Evolutionary conservation across 1,140 invertebrate genomes (phyloP).

Genomic region (Whitmania pigra): DNA sequence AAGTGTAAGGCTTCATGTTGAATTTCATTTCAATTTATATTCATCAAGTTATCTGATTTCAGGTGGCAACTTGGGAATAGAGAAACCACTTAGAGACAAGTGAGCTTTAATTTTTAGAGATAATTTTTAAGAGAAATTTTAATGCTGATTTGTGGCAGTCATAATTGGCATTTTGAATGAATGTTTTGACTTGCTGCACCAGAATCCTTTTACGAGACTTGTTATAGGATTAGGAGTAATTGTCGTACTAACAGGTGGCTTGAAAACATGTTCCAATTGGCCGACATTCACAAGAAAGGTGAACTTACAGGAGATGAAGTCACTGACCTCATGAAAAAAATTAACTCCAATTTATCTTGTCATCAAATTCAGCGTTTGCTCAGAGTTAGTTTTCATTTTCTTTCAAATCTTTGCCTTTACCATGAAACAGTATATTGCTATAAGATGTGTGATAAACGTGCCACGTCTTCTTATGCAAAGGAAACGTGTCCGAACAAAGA

Average conservation of each 20-base stretch:
- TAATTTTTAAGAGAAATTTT: too few species aligned
- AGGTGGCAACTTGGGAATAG: conserved; percentile 37
- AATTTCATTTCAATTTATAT: too few species aligned
- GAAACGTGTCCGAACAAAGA: conserved; percentile 46
- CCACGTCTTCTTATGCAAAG: conserved; percentile 33
- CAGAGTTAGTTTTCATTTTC: conserved; percentile 38
- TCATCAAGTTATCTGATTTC: conserved; percentile 22
- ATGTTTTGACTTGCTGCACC: too few species aligned
- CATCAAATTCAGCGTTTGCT: conserved; percentile 47
- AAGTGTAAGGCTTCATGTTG: too few species aligned
- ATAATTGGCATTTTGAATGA: too few species aligned
- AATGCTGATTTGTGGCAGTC: too few species aligned
- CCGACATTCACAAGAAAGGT: conserved; percentile 44
- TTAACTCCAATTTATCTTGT: conserved; percentile 46
- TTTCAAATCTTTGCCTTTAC: neutral
- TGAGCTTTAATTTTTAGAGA: too few species aligned
- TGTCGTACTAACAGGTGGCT: conserved; percentile 41
- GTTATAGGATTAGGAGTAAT: neutral
- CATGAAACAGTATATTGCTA: neutral
- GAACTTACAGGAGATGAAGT: conserved; percentile 46
- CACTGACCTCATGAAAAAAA: conserved; percentile 45
- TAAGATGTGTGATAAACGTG: neutral
- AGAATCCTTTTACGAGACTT: too few species aligned
- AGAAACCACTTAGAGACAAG: conserved; percentile 44
- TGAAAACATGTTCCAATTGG: conserved; percentile 46